Percentiles rank a stretch among this genome's conserved stretches.
These are phyloP conservation scores for Heliothis peltigera DNA, from an alignment of 2,888 invertebrate species.

Conservation along the genomic window DNA sequence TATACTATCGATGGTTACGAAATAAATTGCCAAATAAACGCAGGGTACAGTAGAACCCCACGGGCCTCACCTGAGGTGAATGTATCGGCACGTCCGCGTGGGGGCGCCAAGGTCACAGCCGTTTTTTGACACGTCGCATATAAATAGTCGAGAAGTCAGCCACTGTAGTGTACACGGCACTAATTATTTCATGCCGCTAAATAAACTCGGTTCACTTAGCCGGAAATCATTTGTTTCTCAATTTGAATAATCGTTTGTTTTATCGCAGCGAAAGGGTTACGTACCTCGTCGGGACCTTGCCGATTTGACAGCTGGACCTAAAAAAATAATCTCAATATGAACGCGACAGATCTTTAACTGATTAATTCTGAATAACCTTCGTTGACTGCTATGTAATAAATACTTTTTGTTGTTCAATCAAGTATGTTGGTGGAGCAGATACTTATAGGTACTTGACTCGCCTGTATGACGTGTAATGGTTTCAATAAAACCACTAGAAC, in stretches of 20 bases:
- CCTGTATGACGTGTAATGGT: slow-evolving; percentile 15
- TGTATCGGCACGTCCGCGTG: slow-evolving; percentile 84
- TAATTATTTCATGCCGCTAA: slow-evolving; percentile 81
- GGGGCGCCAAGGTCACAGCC: slow-evolving; percentile 88
- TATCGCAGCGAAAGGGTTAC: slow-evolving; percentile 78
- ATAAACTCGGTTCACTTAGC: slow-evolving; percentile 70
- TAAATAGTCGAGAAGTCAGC: slow-evolving; percentile 82
- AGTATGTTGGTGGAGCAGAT: slow-evolving; percentile 7
- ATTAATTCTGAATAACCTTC: slow-evolving; percentile 39
- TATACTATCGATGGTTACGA: slow-evolving; percentile 49
- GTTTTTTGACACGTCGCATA: slow-evolving; percentile 88
- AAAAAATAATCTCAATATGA: slow-evolving; percentile 44
- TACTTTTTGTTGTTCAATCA: slow-evolving; percentile 19
- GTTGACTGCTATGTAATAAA: slow-evolving; percentile 7
- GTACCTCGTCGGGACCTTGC: slow-evolving; percentile 73
- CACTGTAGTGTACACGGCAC: slow-evolving; percentile 68
- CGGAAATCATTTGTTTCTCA: slow-evolving; percentile 86
- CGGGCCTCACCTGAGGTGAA: slow-evolving; percentile 89
- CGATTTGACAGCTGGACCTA: slow-evolving; percentile 60
- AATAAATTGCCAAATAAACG: slow-evolving; percentile 65
- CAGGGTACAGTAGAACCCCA: slow-evolving; percentile 71
- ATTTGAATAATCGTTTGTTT: slow-evolving; percentile 80
- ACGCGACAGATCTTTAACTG: slow-evolving; percentile 40
- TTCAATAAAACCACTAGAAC: slow-evolving; percentile 30
- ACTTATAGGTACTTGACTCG: slow-evolving; percentile 12